Evolutionary conservation across 2,797 vertebrate species (phyloP).

Genomic region (Toxotes lorentzi): DNA sequence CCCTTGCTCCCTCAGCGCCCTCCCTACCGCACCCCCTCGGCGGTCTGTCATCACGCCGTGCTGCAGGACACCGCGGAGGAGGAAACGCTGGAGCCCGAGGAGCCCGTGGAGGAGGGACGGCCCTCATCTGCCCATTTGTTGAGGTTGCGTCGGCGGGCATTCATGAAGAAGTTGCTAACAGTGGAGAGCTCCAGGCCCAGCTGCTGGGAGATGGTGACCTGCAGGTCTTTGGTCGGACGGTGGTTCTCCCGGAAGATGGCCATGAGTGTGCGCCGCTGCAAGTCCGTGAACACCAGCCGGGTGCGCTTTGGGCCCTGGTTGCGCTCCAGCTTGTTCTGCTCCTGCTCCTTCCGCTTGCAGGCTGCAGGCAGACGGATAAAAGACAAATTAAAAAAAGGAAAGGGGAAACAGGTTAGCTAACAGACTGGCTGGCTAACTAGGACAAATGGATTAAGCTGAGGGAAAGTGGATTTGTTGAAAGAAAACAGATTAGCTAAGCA

Average conservation of each 20-base stretch:
- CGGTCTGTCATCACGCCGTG: conserved; percentile 84
- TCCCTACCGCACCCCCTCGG: conserved; percentile 38
- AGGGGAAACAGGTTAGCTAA: conserved; percentile 66
- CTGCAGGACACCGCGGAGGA: conserved; percentile 88
- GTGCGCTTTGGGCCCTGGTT: conserved; percentile 91
- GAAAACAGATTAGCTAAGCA: conserved; percentile 84
- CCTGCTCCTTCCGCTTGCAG: conserved; percentile 91
- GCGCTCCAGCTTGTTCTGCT: conserved; percentile 89
- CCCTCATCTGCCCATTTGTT: conserved; percentile 91
- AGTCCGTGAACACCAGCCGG: conserved; percentile 90
- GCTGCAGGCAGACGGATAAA: conserved; percentile 76
- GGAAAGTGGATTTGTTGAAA: conserved; percentile 83
- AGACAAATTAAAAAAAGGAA: conserved; percentile 39
- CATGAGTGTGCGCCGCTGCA: conserved; percentile 89
- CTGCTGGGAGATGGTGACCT: conserved; percentile 91
- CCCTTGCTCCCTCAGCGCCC: conserved; percentile 67
- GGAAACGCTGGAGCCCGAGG: conserved; percentile 85
- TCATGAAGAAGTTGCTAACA: conserved; percentile 94
- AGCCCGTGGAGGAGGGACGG: conserved; percentile 87
- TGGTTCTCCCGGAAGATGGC: conserved; percentile 92
- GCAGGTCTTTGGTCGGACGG: conserved; percentile 89
- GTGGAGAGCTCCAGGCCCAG: conserved; percentile 91
- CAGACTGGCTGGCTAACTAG: conserved; percentile 76
- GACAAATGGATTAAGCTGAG: conserved; percentile 82
- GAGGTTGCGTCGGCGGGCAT: conserved; percentile 89